phyloP scores from a whole-genome alignment of 2,113 vertebrate genomes.

The Pseudopodoces humilis region DNA sequence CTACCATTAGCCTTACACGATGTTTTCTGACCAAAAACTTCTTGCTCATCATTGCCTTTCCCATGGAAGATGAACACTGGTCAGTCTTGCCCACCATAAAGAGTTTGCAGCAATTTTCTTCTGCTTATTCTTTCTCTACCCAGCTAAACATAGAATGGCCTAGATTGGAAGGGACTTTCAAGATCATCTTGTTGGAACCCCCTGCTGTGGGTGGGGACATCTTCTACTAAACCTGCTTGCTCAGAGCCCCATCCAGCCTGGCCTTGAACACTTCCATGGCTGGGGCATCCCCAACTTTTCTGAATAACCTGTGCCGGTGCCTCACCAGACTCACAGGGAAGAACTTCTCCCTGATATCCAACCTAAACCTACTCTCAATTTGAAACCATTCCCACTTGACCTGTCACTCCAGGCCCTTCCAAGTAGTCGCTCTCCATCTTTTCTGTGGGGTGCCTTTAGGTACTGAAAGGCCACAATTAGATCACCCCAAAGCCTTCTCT shows the following conservation, averaged over 20 bases:
- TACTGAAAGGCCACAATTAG: fast-evolving
- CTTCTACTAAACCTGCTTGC: fast-evolving
- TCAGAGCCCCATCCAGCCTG: background rate
- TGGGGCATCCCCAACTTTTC: fast-evolving
- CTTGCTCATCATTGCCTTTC: background rate
- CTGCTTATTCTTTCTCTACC: background rate
- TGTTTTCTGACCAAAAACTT: background rate
- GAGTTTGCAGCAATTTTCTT: background rate
- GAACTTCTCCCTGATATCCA: background rate
- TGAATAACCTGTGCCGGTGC: fast-evolving
- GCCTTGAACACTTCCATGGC: background rate
- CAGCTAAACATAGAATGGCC: background rate
- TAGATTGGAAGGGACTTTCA: background rate
- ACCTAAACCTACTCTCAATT: background rate
- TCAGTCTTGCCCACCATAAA: background rate
- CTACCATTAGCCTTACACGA: fast-evolving
- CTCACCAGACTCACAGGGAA: fast-evolving
- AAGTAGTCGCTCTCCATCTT: background rate
- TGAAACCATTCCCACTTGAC: background rate
- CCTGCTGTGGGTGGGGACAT: fast-evolving
- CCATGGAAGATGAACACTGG: background rate
- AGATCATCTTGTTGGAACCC: background rate
- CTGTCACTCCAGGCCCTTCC: fast-evolving
- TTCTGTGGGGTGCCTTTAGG: background rate
- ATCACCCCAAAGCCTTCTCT: fast-evolving